These are phyloP conservation scores for Clarias platycephalus DNA, from an alignment of 2,797 vertebrate species.

Conservation along the genomic window DNA sequence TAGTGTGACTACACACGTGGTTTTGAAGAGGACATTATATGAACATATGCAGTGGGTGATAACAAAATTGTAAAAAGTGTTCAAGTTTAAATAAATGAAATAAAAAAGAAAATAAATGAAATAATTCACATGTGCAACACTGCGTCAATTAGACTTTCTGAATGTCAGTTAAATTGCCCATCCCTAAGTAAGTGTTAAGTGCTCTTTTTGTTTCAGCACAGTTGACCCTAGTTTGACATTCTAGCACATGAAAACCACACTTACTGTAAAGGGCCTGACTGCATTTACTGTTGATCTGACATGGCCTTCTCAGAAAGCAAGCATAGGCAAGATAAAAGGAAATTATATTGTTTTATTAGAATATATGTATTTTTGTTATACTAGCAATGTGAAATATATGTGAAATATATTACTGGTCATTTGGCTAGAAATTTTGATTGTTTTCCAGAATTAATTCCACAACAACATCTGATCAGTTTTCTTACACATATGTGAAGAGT, in stretches of 20 bases:
- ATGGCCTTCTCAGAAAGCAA: not conserved
- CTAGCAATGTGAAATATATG: not conserved
- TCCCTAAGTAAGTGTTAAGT: not conserved
- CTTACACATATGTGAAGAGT: not conserved
- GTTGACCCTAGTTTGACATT: not conserved
- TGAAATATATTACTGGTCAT: not conserved
- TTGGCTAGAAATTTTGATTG: not conserved
- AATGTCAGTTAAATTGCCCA: too few species aligned
- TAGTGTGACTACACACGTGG: too few species aligned
- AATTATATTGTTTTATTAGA: not conserved
- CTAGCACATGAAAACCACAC: not conserved
- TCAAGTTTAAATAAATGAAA: too few species aligned
- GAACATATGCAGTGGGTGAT: too few species aligned
- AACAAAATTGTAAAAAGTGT: too few species aligned
- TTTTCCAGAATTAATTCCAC: not conserved
- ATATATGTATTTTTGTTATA: not conserved
- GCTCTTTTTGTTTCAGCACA: not conserved
- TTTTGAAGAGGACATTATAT: too few species aligned
- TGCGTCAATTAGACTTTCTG: too few species aligned
- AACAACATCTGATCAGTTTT: not conserved
- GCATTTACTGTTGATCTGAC: not conserved
- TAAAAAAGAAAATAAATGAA: too few species aligned
- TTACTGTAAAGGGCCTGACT: not conserved
- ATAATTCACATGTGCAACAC: too few species aligned
- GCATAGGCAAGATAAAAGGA: not conserved